Base-by-base conservation (phyloP, 2,888 invertebrate genomes). In the Eupithecia exiguata region DNA sequence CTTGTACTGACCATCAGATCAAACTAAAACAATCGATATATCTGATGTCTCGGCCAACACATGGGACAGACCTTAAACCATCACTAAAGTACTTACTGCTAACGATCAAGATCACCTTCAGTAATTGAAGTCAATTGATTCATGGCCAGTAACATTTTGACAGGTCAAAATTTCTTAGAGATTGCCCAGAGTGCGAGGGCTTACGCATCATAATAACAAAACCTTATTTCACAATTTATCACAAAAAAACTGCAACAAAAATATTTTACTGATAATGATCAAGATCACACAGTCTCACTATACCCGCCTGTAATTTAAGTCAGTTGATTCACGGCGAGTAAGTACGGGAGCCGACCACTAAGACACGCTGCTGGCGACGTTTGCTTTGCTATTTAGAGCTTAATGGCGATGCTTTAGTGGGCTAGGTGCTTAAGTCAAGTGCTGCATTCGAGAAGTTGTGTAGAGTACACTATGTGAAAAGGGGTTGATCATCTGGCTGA, bases 261-360 rank as follows among this genome's bases (percentile, higher is more conserved):
- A 49, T 30, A 61, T 25, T 30, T 30, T 30, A 16, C 14, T 7
- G 9, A 1, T 35, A 62, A 35, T 0, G 21, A 66, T 43, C 40
- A 66, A 66, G 40, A 66, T 43, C 66, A 66, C 66, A 7, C 25
- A 14, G 40, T 43, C 53, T 36, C 16, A 18, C 66, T 72, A 74
- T n/a, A 46, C 18, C 1, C 49, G 21, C n/a, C 49, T 25, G 75
- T 75, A 75, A 75, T 75, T 49, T 66, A 75, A 75, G 70, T 40
- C 73, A 68, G 67, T 72, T 69, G 67, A 72, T 75, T 63, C 63
- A 70, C 71, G 16, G 53, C 74, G 69, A 25, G 74, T 70, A 69
- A 71, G 71, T 49, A 49, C 75, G 36, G 75, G 70, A 75, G 75
- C 75, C 61, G 46, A n/a, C 71, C 70, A 75, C 74, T 75, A 35